Base-by-base conservation (phyloP, 2,888 invertebrate species). In the Hirtodrosophila confusa region DNA sequence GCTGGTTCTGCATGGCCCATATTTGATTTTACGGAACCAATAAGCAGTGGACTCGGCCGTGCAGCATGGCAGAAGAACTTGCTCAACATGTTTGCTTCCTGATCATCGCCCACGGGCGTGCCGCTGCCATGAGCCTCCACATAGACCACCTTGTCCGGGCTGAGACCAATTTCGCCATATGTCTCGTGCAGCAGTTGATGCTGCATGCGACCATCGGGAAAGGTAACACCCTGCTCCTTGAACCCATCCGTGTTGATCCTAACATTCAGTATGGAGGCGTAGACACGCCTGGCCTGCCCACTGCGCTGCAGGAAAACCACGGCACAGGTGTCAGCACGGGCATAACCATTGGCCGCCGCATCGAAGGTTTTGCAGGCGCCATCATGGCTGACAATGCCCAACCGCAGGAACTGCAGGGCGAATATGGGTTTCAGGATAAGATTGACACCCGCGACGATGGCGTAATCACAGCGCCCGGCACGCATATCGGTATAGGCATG, bases 101-200 rank as follows among this genome's bases (percentile, higher is more conserved):
- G 97, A 2, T 99, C 99, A 92, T 99, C 99, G n/a, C 99, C 98
- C 43, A 95, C 96, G 93, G 98, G 98, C 2, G 99, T 99, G 55
- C 99, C 99, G 35, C 99, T 99, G 63, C 99, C 99, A 92, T 99
- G 99, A 27, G 99, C 98, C 92, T 99, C 99, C 1, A 99, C 96
- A 91, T 99, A 99, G 10, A 93, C 93, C 0, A 99, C 96, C 62
- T 96, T 95, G 48, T 93, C 91, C 2, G 99, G 99, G 86, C 95
- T 94, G 60, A 99, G 91, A 1, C 95, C 94, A 37, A 94, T 94
- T 92, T 98, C 97, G 1, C 92, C 92, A 92, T 99, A 99, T 0
- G 98, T 95, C 91, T 98, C 97, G 73, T 92, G 93, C 91, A 96
- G 97, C 89, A 95, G 94, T 88, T 92, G 93, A 88, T 95, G 95